A percentile compares a stretch with the other conserved stretches of the same genome.
Evolutionary conservation across 2,797 vertebrate genomes (phyloP).

Genomic region (Heliangelus exortis): DNA sequence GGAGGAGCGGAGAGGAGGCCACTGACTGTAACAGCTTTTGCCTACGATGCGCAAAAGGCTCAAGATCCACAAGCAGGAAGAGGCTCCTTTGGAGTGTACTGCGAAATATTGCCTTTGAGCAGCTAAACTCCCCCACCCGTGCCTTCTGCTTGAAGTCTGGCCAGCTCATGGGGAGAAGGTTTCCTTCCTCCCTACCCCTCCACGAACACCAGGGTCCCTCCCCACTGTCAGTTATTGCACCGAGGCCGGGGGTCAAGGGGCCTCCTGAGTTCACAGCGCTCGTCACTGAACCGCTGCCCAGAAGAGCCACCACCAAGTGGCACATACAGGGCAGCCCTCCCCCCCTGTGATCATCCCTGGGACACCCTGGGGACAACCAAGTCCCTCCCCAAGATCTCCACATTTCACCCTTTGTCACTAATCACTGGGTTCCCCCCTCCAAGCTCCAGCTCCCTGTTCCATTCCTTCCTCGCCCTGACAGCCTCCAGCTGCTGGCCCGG

Average conservation of each 20-base stretch:
- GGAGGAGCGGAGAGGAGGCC: background rate
- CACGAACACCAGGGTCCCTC: background rate
- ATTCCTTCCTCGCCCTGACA: background rate
- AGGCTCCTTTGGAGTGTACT: background rate
- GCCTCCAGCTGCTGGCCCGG: background rate
- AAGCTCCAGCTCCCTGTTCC: background rate
- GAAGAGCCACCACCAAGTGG: rapidly evolving
- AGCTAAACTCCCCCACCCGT: background rate
- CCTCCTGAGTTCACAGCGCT: background rate
- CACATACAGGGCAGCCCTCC: rapidly evolving
- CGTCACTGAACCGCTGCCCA: rapidly evolving
- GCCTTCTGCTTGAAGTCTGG: background rate
- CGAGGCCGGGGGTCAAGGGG: slow-evolving; percentile 7
- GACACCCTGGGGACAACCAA: background rate
- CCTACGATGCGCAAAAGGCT: background rate
- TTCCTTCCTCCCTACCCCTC: slow-evolving; percentile 35
- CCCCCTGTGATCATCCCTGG: rapidly evolving
- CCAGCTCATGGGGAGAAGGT: background rate
- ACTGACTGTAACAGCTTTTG: background rate
- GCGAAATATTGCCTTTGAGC: slow-evolving; percentile 35
- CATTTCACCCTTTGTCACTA: background rate
- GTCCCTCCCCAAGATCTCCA: rapidly evolving
- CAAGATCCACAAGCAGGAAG: background rate
- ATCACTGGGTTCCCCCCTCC: rapidly evolving
- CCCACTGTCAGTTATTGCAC: slow-evolving; percentile 23